A percentile compares a stretch with the other conserved stretches of the same genome.
These are phyloP conservation scores for Abramis brama DNA, from an alignment of 2,113 vertebrate genomes.

Conservation along the genomic window DNA sequence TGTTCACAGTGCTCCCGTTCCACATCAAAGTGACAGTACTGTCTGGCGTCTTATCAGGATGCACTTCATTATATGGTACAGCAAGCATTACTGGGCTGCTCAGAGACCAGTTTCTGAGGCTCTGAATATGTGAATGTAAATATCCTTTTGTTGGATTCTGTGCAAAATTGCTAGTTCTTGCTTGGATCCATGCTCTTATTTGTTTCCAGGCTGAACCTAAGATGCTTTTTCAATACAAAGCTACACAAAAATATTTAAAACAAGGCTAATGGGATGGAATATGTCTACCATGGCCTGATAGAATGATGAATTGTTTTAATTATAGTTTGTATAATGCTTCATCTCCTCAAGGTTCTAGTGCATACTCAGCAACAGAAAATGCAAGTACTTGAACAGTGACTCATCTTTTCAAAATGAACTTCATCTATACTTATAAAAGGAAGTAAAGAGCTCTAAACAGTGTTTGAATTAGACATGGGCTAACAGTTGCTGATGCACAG, in stretches of 20 bases:
- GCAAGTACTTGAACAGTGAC: conserved; percentile 33
- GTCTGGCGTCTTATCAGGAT: conserved; percentile 68
- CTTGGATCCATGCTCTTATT: conserved; percentile 42
- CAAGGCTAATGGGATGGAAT: conserved; percentile 1
- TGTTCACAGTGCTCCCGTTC: background rate
- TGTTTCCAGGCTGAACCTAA: background rate
- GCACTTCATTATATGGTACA: conserved; percentile 70
- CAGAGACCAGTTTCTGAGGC: conserved; percentile 27
- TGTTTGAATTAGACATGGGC: conserved; percentile 31
- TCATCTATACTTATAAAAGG: conserved; percentile 9
- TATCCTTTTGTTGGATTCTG: conserved; percentile 54
- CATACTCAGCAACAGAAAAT: background rate
- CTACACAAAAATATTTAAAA: conserved; percentile 9
- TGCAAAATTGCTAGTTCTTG: conserved; percentile 50
- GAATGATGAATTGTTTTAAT: conserved; percentile 30
- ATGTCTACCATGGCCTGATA: background rate
- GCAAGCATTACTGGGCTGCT: conserved; percentile 55
- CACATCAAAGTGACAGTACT: conserved; percentile 63
- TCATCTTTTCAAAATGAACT: conserved; percentile 33
- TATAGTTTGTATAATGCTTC: background rate
- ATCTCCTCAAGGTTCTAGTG: conserved; percentile 6
- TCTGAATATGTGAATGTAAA: background rate
- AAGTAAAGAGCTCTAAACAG: conserved; percentile 38
- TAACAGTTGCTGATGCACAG: conserved; percentile 13
- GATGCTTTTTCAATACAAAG: conserved; percentile 6